A percentile compares a stretch with the other conserved stretches of the same genome.
These are phyloP conservation scores for Drosophila parthenogenetica DNA, from an alignment of 2,888 invertebrate species.

Conservation along the genomic window DNA sequence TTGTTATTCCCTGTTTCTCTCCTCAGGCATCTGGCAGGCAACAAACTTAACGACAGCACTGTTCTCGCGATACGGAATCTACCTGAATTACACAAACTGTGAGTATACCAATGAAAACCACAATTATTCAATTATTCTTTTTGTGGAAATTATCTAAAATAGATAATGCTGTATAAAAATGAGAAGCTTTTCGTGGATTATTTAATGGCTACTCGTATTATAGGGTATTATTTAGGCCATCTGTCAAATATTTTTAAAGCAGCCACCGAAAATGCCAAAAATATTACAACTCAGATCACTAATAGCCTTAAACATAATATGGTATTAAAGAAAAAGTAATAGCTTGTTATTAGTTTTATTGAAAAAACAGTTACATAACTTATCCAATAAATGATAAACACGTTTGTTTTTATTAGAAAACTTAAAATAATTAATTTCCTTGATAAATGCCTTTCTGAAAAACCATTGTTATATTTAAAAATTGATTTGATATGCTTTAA, in stretches of 20 bases:
- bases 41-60: conserved; percentile 86
- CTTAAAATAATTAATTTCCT: too few relatives aligned
- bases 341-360: too few relatives aligned
- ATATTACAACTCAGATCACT: too few relatives aligned
- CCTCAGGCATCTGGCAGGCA: conserved; percentile 87
- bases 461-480: too few relatives aligned
- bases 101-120: conserved; percentile 70
- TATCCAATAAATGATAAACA: too few relatives aligned
- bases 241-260: conserved; percentile 14
- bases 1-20: conserved; percentile 31
- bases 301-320: too few relatives aligned
- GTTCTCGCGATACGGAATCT: conserved; percentile 86
- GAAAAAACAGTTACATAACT: too few relatives aligned
- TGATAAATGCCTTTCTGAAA: too few relatives aligned
- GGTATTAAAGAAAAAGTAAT: too few relatives aligned
- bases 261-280: not conserved
- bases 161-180: conserved; percentile 37
- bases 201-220: conserved; percentile 26
- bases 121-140: conserved; percentile 26
- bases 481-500: too few relatives aligned
- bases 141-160: conserved; percentile 27
- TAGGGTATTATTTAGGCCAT: conserved; percentile 28
- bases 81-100: conserved; percentile 86
- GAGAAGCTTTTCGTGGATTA: conserved; percentile 12
- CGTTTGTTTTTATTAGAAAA: too few relatives aligned